These are phyloP conservation scores for Cherax quadricarinatus DNA, from an alignment of 1,140 invertebrate genomes.

Conservation along the genomic window DNA sequence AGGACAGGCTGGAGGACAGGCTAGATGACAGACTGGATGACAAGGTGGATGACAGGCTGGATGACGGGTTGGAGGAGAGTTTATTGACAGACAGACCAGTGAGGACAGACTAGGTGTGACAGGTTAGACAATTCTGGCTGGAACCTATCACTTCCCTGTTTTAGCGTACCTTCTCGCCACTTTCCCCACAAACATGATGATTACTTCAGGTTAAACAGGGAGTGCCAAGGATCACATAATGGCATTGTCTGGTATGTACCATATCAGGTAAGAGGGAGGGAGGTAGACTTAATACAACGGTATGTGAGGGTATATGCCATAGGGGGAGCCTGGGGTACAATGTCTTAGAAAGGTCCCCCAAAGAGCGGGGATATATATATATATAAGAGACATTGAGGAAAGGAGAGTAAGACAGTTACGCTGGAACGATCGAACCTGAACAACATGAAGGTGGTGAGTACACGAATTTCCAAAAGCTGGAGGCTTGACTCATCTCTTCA, in stretches of 20 bases:
- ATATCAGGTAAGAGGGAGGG: neutral
- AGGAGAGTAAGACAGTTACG: neutral
- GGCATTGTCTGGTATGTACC: no score
- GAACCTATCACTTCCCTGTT: no score
- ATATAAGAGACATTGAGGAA: neutral
- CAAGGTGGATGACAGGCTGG: no score
- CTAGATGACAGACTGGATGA: no score
- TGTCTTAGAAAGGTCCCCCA: neutral
- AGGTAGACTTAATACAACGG: neutral
- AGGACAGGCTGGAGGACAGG: no score
- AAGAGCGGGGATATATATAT: neutral
- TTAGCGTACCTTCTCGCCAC: neutral
- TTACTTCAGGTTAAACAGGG: neutral
- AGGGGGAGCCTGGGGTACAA: neutral
- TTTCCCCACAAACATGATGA: neutral
- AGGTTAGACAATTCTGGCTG: no score
- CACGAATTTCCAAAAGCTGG: neutral
- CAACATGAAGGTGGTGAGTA: conserved; percentile 1
- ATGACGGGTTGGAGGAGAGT: no score
- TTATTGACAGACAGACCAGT: no score
- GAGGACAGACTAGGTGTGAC: no score
- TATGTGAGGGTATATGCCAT: neutral
- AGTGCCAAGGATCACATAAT: no score
- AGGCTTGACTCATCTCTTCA: no score
- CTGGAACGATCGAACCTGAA: neutral